Evolutionary conservation across 2,113 vertebrate genomes (phyloP).

Genomic region (Bucco capensis): DNA sequence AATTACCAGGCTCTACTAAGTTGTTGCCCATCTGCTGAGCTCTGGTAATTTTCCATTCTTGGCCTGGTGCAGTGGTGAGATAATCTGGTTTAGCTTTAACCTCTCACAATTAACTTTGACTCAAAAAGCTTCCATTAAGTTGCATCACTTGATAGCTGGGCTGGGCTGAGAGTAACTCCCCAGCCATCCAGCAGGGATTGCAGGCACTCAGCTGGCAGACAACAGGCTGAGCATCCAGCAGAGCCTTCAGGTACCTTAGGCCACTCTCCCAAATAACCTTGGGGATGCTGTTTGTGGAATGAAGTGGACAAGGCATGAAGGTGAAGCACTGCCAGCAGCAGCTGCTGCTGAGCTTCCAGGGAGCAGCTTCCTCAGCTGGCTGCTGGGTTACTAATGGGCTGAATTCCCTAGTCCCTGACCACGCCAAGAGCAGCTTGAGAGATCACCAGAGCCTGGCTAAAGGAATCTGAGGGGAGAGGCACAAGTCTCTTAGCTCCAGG

Average conservation of each 20-base stretch:
- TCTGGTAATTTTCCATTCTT: background rate
- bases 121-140: background rate
- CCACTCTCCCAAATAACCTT: background rate
- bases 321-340: accelerated
- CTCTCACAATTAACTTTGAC: slow-evolving; percentile 41
- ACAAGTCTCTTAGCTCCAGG: background rate
- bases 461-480: background rate
- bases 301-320: background rate
- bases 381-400: background rate
- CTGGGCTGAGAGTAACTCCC: background rate
- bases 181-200: background rate
- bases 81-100: slow-evolving; percentile 21
- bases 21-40: slow-evolving; percentile 13
- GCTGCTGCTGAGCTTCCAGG: background rate
- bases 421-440: accelerated
- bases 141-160: background rate
- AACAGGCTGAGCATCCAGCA: background rate
- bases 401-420: background rate
- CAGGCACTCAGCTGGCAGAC: background rate
- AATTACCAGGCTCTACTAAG: background rate
- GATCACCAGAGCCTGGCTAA: background rate
- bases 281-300: background rate
- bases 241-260: background rate
- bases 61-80: background rate
- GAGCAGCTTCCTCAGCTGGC: background rate